Evolutionary conservation across 2,113 vertebrate genomes (phyloP), one percentile per base, ranked within the genome.

Genomic region (Centrocercus urophasianus): DNA sequence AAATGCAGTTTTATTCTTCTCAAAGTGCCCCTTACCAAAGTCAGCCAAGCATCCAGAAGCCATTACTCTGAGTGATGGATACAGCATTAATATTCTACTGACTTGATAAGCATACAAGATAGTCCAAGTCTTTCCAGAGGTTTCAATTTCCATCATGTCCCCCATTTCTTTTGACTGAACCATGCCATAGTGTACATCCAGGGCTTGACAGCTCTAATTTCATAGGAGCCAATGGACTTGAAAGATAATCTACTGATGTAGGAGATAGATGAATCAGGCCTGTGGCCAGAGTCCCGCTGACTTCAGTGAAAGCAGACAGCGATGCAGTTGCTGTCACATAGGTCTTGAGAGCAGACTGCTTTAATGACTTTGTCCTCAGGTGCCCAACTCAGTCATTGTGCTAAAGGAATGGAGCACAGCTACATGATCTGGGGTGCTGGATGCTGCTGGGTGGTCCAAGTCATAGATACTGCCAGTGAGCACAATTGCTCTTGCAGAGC

Each of bases 1-100:
- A 95, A 94, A 95, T 90, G 70, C 48, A 83, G 83, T 93, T 93
- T 93, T 81, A 91, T 93, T 90, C 85, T 93, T 88, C 79, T 86
- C 79, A 84, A 91, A 95, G 89, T 94, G 89, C 76, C 73, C 88
- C 85, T 90, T 91, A 69, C 69, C 94, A 90, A 94, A 93, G 89
- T 88, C 95, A 95, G 88, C 79, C 72, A 83, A 78, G 79, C 86
- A 83, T 80, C 90, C 86, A 94, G 83, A 87, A 77, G 89, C 89
- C 78, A 70, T 90, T 77, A 30, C 67, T 83, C 42, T 5, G 7
- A 90, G 47, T 36, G 61, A 64, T 57, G 61, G 65, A 64, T 57
- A 57, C 1, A 4, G 30, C 65, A 57, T 96, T 93, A 75, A 78
- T 78, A 57, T 52, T 45, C 85, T n/a, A 42, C 57, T 48, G 27